phyloP scores from a whole-genome alignment of 1,140 invertebrate species.

The Prorops nasuta region DNA sequence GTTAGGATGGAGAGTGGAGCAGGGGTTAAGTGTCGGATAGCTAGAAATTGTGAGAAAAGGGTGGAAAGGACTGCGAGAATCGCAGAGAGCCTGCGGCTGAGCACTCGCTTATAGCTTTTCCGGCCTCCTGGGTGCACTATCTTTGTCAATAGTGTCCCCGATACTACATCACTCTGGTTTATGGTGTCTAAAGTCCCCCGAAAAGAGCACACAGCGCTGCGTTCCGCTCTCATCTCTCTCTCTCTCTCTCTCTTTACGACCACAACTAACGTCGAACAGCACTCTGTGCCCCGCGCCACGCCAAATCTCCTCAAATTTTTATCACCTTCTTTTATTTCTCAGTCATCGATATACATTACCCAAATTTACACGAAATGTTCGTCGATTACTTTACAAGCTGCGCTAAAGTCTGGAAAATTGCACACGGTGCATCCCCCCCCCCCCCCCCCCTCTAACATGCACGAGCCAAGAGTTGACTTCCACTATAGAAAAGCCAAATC shows the following conservation, averaged over 20 bases:
- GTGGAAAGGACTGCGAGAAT: constrained; percentile 3
- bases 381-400: no score
- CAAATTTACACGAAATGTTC: no score
- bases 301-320: no score
- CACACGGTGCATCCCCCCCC: no score
- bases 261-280: no score
- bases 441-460: no score
- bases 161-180: constrained; percentile 25
- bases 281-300: no score
- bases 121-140: constrained; percentile 18
- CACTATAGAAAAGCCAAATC: no score
- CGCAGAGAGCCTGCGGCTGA: constrained; percentile 22
- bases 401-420: no score
- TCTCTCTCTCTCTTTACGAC: neutral
- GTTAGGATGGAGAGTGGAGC: neutral
- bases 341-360: no score
- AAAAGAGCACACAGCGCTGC: constrained; percentile 1
- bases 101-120: constrained; percentile 23
- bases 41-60: constrained; percentile 17
- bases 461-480: no score
- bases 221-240: neutral
- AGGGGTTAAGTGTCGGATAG: constrained; percentile 10
- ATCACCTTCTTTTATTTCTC: no score
- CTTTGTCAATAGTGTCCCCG: constrained; percentile 26
- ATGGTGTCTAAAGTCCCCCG: constrained; percentile 23